Conservation (phyloP, 2,888 invertebrate genomes). For the Meghimatium bilineatum region DNA sequence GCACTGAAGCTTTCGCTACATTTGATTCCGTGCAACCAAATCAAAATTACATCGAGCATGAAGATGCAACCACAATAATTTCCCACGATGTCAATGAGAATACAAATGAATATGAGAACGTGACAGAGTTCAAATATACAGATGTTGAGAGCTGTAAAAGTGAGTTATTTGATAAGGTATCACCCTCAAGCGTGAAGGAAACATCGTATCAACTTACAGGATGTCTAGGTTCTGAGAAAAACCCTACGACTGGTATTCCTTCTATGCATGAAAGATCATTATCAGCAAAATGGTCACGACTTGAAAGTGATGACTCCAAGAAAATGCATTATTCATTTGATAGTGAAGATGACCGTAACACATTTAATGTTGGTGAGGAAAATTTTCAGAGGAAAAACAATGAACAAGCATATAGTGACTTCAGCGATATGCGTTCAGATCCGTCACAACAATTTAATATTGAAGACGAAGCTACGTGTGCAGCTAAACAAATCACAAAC, state of each 20-base stretch:
- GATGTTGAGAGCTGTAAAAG: not conserved
- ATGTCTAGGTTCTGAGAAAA: not conserved
- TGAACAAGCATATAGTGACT: not conserved
- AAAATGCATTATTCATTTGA: constrained; percentile 4
- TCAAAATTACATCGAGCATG: not conserved
- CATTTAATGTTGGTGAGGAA: not conserved
- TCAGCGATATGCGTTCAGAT: not conserved
- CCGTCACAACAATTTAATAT: not conserved
- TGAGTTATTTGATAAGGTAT: not conserved
- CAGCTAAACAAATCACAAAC: not conserved
- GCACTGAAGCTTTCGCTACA: constrained; percentile 19
- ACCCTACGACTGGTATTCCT: constrained; percentile 39
- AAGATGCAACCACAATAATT: not conserved
- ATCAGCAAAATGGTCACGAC: constrained; percentile 51
- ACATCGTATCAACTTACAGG: not conserved
- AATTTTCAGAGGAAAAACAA: not conserved
- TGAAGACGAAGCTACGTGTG: not conserved
- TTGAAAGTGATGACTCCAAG: constrained; percentile 31
- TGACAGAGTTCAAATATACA: not conserved
- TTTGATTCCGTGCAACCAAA: not conserved
- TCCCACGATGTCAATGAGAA: not conserved
- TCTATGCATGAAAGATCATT: constrained; percentile 52
- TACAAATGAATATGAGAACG: not conserved
- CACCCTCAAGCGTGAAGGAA: not conserved
- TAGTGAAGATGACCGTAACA: not conserved